Evolutionary conservation across 2,113 vertebrate species (phyloP).

Genomic region (Hippocampus mohnikei): DNA sequence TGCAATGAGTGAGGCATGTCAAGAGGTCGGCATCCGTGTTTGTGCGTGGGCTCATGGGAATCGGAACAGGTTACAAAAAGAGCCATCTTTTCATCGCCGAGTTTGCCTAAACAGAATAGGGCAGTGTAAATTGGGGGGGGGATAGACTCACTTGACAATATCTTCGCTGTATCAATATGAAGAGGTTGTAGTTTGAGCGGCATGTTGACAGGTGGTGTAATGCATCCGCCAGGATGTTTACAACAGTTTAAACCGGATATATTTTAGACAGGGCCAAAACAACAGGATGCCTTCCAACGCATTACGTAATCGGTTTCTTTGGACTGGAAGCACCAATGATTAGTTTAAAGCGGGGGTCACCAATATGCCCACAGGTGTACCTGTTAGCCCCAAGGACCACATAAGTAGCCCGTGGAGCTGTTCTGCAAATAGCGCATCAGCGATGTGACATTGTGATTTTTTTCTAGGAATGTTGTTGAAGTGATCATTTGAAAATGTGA

Average conservation of each 20-base stretch:
- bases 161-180: conserved; percentile 28
- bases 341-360: neutral
- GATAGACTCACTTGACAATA: conserved; percentile 22
- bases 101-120: conserved; percentile 26
- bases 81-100: conserved; percentile 17
- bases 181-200: conserved; percentile 14
- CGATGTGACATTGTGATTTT: too few species aligned
- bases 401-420: too few species aligned
- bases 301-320: conserved; percentile 11
- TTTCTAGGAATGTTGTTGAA: too few species aligned
- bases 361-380: too few species aligned
- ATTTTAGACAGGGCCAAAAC: conserved; percentile 40
- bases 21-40: conserved; percentile 34
- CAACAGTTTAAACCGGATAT: conserved; percentile 17
- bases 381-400: neutral
- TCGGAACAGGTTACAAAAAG: conserved; percentile 24
- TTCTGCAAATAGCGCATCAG: too few species aligned
- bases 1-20: conserved; percentile 33
- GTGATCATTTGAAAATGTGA: too few species aligned
- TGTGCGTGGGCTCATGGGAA: conserved; percentile 22
- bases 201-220: conserved; percentile 24
- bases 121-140: conserved; percentile 1
- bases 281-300: conserved; percentile 33
- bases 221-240: conserved; percentile 34
- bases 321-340: neutral